phyloP scores from a whole-genome alignment of 2,888 invertebrate genomes.

The Cerceris rybyensis region DNA sequence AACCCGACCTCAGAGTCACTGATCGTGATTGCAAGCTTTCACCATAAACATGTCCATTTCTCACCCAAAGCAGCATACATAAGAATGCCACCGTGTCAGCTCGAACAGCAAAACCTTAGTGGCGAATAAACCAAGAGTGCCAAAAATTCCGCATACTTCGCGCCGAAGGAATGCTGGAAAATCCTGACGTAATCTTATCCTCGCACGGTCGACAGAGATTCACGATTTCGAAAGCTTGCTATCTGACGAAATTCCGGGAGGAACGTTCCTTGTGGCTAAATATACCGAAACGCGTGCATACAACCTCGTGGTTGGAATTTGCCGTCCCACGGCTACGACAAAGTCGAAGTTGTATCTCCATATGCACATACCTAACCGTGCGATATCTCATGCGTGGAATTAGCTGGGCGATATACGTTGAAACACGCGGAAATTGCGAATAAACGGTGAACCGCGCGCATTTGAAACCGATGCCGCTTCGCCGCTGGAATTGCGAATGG shows the following conservation, averaged over 20 bases:
- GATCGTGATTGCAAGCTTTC: too few relatives aligned
- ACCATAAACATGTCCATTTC: too few relatives aligned
- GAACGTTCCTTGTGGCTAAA: conserved; percentile 54
- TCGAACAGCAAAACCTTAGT: too few relatives aligned
- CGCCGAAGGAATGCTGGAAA: background rate
- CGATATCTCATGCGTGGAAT: conserved; percentile 32
- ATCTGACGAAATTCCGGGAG: conserved; percentile 50
- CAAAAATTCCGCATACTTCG: background rate
- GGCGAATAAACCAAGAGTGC: too few relatives aligned
- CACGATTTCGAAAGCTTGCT: conserved; percentile 28
- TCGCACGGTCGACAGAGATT: background rate
- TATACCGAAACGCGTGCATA: conserved; percentile 51
- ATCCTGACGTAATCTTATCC: conserved; percentile 5
- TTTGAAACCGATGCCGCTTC: conserved; percentile 14
- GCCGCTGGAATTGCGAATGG: background rate
- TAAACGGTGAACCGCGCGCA: conserved; percentile 30
- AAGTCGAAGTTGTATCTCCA: conserved; percentile 13
- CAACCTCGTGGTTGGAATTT: conserved; percentile 40
- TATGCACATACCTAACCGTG: conserved; percentile 4
- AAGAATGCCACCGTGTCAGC: too few relatives aligned
- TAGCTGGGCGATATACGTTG: conserved; percentile 32
- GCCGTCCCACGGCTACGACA: conserved; percentile 20
- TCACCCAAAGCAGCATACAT: too few relatives aligned
- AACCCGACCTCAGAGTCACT: too few relatives aligned
- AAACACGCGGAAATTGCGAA: conserved; percentile 52